Evolutionary conservation across 2,113 vertebrate species (phyloP), one percentile per base, ranked within the genome.

Genomic region (Carassius auratus): DNA sequence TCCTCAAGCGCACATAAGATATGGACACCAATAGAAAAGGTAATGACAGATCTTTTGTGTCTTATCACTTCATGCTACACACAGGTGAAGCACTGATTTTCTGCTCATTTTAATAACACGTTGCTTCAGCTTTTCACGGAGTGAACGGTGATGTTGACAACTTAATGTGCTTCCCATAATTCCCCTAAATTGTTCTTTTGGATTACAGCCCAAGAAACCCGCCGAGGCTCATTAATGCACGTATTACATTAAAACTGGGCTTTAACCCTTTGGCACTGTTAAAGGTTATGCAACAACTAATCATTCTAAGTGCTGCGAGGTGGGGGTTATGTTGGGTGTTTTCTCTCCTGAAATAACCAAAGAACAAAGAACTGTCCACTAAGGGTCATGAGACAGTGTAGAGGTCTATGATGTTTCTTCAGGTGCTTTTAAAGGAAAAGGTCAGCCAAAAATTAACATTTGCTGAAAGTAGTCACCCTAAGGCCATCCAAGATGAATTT

Each of bases 111-210:
- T 80, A 90, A 88, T 85, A 87, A 81, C 79, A 86, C 38, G 48
- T 76, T 88, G 55, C 85, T 64, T 50, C 33, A 69, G 82, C 84
- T 79, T 90, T 86, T 88, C 88, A 88, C 80, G 80, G 89, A 92
- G 81, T 68, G 87, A 94, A 89, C 76, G 61, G 64, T 62, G 88
- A 90, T 92, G 91, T 92, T 93, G 92, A 94, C 93, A 94, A 91
- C 88, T 93, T 94, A 90, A 93, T 90, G 89, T 90, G 90, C 87
- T 88, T 91, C 84, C 79, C 91, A 93, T 94, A 93, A 93, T 92
- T 93, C 90, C 90, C 90, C 90, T 91, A 93, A 94, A 94, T 93
- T 91, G 91, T 92, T 86, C 87, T 94, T 92, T 90, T 94, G 93
- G 94, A 94, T 84, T 85, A 19, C 8, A 87, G 92, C 93, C 93